These are phyloP conservation scores for Rosalia funebris DNA, from an alignment of 2,888 invertebrate genomes.

Conservation along the genomic window DNA sequence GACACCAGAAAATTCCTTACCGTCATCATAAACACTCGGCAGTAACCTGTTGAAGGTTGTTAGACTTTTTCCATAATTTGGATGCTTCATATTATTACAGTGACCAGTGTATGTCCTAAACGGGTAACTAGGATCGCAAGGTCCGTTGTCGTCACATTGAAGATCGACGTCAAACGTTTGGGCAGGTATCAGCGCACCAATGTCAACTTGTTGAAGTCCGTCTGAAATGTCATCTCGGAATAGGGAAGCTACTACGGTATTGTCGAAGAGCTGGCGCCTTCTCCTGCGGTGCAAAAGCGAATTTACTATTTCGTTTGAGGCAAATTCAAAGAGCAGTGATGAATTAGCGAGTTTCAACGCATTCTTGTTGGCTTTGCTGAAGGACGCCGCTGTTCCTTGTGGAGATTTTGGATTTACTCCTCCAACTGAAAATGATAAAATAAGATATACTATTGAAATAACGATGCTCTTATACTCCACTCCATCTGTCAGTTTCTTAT, in stretches of 20 bases:
- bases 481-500: too few species aligned
- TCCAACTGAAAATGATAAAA: conserved; percentile 71
- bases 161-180: conserved; percentile 73
- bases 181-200: conserved; percentile 75
- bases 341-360: conserved; percentile 86
- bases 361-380: conserved; percentile 88
- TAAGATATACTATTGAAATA: too few species aligned
- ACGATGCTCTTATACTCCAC: too few species aligned
- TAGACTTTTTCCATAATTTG: conserved; percentile 83
- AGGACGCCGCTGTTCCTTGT: conserved; percentile 87
- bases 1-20: conserved; percentile 61
- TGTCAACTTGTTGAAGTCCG: conserved; percentile 81
- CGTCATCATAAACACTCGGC: conserved; percentile 89
- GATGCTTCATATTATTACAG: conserved; percentile 88
- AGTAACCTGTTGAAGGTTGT: conserved; percentile 86
- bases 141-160: conserved; percentile 74
- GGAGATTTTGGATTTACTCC: conserved; percentile 88
- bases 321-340: conserved; percentile 85
- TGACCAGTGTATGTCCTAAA: conserved; percentile 83
- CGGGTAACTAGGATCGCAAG: conserved; percentile 77
- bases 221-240: conserved; percentile 78
- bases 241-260: conserved; percentile 68
- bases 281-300: conserved; percentile 69
- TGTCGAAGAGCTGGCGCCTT: conserved; percentile 80
- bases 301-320: conserved; percentile 86